Evolutionary conservation across 2,113 vertebrate species (phyloP).

Genomic region (Eonycteris spelaea): DNA sequence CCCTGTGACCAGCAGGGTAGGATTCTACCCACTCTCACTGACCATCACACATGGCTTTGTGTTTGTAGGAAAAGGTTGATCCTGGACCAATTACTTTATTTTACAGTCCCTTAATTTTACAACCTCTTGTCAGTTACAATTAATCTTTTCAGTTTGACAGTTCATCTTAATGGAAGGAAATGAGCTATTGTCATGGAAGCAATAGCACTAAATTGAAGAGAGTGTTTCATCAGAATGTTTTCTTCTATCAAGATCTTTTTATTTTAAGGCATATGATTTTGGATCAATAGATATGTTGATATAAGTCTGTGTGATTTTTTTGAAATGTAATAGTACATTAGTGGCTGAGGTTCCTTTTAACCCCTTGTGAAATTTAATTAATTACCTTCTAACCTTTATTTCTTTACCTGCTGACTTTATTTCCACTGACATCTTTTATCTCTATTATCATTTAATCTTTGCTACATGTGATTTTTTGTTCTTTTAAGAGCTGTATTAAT

Average conservation of each 20-base stretch:
- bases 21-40: background rate
- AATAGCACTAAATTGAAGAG: background rate
- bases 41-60: accelerated
- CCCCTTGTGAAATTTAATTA: background rate
- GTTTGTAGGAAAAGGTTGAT: background rate
- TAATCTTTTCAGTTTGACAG: background rate
- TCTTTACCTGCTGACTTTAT: background rate
- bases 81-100: background rate
- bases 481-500: background rate
- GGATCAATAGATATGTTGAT: background rate
- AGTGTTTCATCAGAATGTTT: background rate
- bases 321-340: background rate
- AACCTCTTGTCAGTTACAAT: background rate
- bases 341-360: background rate
- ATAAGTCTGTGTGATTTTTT: background rate
- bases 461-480: background rate
- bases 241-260: background rate
- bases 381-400: background rate
- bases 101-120: background rate
- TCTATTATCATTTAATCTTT: background rate
- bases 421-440: background rate
- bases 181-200: background rate
- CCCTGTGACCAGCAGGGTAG: background rate
- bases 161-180: background rate
- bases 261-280: background rate